A percentile compares a stretch with the other conserved stretches of the same genome.
Evolutionary conservation across 2,113 vertebrate species (phyloP).

Genomic region (Heloderma charlesbogerti): DNA sequence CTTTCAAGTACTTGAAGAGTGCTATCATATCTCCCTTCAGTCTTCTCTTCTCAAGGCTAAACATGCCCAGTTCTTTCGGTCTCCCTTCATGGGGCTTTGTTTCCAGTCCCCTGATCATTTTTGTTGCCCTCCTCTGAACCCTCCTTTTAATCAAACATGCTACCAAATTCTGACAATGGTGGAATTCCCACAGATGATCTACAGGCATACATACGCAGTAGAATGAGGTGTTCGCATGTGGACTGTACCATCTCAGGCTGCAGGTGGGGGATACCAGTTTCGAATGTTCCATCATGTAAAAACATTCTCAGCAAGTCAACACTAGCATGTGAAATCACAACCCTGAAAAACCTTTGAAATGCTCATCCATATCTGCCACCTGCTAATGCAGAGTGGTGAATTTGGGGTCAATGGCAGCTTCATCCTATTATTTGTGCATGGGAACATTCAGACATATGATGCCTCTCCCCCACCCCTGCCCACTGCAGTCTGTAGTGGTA

Average conservation of each 20-base stretch:
- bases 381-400: neutral
- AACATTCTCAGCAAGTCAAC: neutral
- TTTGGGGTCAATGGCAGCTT: neutral
- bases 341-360: neutral
- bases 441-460: too few relatives aligned
- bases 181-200: neutral
- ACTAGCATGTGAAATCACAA: too few relatives aligned
- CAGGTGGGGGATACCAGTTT: neutral
- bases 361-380: neutral
- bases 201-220: neutral
- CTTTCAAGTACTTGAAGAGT: too few relatives aligned
- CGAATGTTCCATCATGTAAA: neutral
- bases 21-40: too few relatives aligned
- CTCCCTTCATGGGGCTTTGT: too few relatives aligned
- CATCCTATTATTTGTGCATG: too few relatives aligned
- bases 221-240: neutral
- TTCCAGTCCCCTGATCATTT: too few relatives aligned
- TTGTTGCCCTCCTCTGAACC: too few relatives aligned
- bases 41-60: too few relatives aligned
- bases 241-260: neutral
- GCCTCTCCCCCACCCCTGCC: too few relatives aligned
- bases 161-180: neutral
- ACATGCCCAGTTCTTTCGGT: too few relatives aligned
- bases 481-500: too few relatives aligned
- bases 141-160: neutral